These are phyloP conservation scores for Pilophorus perplexus DNA, from an alignment of 2,888 invertebrate species.

Conservation along the genomic window DNA sequence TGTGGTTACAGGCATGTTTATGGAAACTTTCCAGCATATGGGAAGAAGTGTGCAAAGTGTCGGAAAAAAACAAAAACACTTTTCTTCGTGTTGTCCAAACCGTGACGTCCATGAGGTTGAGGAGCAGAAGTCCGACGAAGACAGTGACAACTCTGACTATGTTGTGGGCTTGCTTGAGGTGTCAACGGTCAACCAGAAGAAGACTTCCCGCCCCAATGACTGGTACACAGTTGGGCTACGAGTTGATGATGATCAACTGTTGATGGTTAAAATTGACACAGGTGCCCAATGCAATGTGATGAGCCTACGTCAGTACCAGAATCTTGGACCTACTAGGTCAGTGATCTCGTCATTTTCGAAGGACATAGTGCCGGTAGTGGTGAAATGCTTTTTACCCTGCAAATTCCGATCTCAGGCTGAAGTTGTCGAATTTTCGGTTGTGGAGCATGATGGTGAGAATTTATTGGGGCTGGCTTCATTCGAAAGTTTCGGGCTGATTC, in stretches of 20 bases:
- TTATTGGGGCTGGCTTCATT: slow-evolving; percentile 5
- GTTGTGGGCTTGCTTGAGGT: neutral
- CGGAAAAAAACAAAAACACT: too few relatives aligned
- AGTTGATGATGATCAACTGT: neutral
- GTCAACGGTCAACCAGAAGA: neutral
- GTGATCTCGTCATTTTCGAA: neutral
- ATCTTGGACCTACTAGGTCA: neutral
- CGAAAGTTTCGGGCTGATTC: neutral
- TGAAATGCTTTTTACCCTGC: neutral
- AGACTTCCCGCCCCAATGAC: neutral
- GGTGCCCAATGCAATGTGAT: neutral
- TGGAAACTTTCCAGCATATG: too few relatives aligned
- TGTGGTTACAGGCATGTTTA: too few relatives aligned
- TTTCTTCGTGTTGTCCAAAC: too few relatives aligned
- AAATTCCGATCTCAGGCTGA: neutral
- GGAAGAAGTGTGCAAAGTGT: too few relatives aligned
- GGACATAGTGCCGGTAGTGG: slow-evolving; percentile 7
- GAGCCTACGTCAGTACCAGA: neutral
- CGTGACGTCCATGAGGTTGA: too few relatives aligned
- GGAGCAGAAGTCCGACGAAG: too few relatives aligned
- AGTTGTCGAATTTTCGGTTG: neutral
- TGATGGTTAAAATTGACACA: neutral
- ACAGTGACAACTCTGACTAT: neutral
- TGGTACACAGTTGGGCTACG: neutral
- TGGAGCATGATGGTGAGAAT: neutral